phyloP scores from a whole-genome alignment of 2,113 vertebrate species.

The zebrafish (Danio rerio) region DNA sequence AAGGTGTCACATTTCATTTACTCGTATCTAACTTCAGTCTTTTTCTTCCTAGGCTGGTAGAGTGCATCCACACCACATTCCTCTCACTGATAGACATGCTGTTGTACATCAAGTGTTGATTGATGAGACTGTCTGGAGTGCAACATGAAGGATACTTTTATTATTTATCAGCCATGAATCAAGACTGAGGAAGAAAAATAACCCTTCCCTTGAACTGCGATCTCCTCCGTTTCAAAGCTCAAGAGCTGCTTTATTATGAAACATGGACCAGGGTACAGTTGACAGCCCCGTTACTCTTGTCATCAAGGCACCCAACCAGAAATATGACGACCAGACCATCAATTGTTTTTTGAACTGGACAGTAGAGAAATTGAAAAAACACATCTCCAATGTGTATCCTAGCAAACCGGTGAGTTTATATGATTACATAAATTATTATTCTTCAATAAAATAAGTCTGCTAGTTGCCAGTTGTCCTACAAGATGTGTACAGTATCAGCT shows the following conservation, averaged over 20 bases:
- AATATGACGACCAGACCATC: constrained; percentile 93
- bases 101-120: background rate
- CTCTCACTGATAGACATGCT: background rate
- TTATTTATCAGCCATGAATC: constrained; percentile 45
- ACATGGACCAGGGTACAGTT: constrained; percentile 82
- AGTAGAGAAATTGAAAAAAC: constrained; percentile 89
- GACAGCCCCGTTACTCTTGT: constrained; percentile 88
- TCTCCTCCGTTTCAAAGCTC: constrained; percentile 12
- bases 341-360: constrained; percentile 95
- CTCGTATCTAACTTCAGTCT: constrained; percentile 5
- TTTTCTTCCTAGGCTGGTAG: constrained; percentile 11
- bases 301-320: constrained; percentile 96
- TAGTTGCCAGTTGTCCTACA: too few relatives aligned
- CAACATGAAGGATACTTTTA: background rate
- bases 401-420: constrained; percentile 87
- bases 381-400: constrained; percentile 90
- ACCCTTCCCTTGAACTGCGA: background rate
- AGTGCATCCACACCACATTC: background rate
- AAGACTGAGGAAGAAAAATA: constrained; percentile 49
- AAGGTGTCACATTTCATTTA: background rate
- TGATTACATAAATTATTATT: background rate
- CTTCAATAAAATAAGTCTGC: too few relatives aligned
- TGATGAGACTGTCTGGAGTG: constrained; percentile 3
- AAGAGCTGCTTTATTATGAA: constrained; percentile 67
- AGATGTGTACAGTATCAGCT: too few relatives aligned